Evolutionary conservation across 2,888 invertebrate species (phyloP).

Genomic region (Magallana nippona): DNA sequence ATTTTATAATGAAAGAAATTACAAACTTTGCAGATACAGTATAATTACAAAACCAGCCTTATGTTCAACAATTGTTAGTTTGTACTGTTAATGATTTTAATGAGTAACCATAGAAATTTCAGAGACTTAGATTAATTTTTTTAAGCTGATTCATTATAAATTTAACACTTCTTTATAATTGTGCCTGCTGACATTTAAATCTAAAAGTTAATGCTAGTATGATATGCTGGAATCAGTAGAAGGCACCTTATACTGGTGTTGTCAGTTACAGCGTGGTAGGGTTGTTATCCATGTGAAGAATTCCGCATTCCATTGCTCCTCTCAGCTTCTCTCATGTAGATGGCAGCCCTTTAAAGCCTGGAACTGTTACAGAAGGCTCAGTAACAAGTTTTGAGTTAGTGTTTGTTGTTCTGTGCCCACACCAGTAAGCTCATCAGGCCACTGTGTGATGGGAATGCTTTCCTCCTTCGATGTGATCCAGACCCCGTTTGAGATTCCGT

Average conservation of each 20-base stretch:
- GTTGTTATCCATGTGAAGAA: not conserved
- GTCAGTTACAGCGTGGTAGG: not conserved
- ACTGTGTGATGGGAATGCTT: not conserved
- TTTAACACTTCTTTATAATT: too few species aligned
- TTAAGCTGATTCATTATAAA: too few species aligned
- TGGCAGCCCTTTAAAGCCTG: conserved; percentile 15
- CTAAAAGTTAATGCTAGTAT: not conserved
- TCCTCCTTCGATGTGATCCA: not conserved
- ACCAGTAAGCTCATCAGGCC: conserved; percentile 30
- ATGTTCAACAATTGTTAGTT: too few species aligned
- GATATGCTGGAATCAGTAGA: not conserved
- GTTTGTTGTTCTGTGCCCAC: conserved; percentile 4
- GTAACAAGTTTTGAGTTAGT: conserved; percentile 20
- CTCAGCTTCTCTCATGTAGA: not conserved
- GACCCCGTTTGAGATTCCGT: conserved; percentile 14
- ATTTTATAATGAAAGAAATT: too few species aligned
- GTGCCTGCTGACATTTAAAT: too few species aligned
- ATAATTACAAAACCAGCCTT: too few species aligned
- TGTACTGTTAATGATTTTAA: too few species aligned
- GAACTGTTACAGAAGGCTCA: not conserved
- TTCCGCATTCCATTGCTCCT: not conserved
- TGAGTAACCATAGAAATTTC: too few species aligned
- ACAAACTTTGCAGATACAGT: too few species aligned
- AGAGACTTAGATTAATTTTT: too few species aligned
- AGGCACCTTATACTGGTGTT: not conserved